These are phyloP conservation scores for Camptogramma bilineatum DNA, from an alignment of 2,888 invertebrate genomes.

Conservation along the genomic window DNA sequence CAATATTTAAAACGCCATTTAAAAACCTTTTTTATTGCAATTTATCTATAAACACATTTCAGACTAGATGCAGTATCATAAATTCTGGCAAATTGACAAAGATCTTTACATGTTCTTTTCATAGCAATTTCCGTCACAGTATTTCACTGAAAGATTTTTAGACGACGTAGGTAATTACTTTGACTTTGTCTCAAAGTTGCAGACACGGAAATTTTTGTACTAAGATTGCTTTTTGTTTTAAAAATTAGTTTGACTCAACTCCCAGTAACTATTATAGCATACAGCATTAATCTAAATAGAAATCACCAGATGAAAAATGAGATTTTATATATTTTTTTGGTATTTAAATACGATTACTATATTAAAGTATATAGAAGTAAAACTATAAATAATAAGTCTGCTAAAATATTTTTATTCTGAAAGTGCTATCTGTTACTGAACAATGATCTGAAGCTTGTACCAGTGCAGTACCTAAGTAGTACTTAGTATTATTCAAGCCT, in stretches of 20 bases:
- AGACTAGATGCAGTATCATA: not conserved
- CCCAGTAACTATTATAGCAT: too few species aligned
- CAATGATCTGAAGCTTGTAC: not conserved
- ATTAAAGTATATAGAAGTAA: too few species aligned
- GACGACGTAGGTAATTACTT: not conserved
- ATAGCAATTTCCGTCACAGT: not conserved
- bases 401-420: too few species aligned
- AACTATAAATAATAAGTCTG: too few species aligned
- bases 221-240: too few species aligned
- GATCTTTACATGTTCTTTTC: not conserved
- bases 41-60: not conserved
- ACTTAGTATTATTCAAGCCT: constrained; percentile 52
- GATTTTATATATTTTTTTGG: too few species aligned
- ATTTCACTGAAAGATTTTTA: not conserved
- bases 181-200: not conserved
- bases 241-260: too few species aligned
- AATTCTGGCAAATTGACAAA: not conserved
- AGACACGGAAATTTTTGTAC: not conserved
- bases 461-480: not conserved
- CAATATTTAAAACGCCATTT: not conserved
- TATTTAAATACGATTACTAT: too few species aligned
- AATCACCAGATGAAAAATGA: too few species aligned
- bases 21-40: not conserved
- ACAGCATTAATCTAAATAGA: too few species aligned
- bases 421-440: not conserved